Conservation (phyloP, 37 sponge, comb jelly and placozoan species). For the Cladorhizidae sp. region DNA sequence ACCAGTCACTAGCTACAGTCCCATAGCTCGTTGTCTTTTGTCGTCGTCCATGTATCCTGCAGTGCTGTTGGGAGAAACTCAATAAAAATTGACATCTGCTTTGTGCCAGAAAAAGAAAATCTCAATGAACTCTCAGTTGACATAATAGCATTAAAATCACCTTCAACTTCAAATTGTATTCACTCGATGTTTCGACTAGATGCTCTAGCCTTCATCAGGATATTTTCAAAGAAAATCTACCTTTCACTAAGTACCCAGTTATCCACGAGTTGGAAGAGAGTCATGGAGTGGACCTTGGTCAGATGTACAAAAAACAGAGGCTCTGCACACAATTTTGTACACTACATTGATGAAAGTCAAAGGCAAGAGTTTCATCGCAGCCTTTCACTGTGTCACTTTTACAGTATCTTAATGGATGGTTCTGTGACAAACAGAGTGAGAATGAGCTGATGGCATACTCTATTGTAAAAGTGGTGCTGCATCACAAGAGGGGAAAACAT, state of each 20-base stretch:
- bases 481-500: not conserved
- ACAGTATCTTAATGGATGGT: constrained; percentile 72
- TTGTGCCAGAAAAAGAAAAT: constrained; percentile 22
- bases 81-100: constrained; percentile 49
- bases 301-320: constrained; percentile 23
- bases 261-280: constrained; percentile 37
- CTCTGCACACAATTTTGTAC: constrained; percentile 26
- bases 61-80: constrained; percentile 4
- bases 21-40: constrained; percentile 38
- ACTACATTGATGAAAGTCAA: constrained; percentile 56
- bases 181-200: too few relatives aligned
- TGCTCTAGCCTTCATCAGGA: too few relatives aligned
- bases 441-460: constrained; percentile 54
- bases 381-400: constrained; percentile 31
- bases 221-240: constrained; percentile 36
- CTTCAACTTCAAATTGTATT: too few relatives aligned
- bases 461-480: not conserved
- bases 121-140: too few relatives aligned
- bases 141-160: too few relatives aligned
- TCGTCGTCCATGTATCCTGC: constrained; percentile 16
- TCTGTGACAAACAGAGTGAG: constrained; percentile 43
- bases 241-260: constrained; percentile 48
- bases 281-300: constrained; percentile 66
- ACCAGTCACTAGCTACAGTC: constrained; percentile 19
- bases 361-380: not conserved